phyloP scores from a whole-genome alignment of 2,113 vertebrate species.

The Calyptommatus sinebrachiatus region DNA sequence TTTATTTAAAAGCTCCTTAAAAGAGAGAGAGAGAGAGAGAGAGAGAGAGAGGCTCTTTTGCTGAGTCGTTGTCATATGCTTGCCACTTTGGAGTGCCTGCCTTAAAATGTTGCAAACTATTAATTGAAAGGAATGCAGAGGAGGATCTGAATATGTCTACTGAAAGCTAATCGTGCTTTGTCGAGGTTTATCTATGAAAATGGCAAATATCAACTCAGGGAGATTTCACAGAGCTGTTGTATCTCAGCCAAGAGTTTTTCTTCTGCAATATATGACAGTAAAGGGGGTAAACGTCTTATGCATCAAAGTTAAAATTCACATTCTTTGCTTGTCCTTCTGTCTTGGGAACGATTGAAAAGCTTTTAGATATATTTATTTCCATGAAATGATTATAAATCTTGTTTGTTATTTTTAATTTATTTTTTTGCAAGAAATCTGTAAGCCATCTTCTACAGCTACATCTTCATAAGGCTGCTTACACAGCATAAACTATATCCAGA shows the following conservation, averaged over 20 bases:
- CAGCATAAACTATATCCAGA: too few species aligned
- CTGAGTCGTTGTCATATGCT: neutral
- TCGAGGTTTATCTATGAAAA: constrained; percentile 55
- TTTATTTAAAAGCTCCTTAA: too few species aligned
- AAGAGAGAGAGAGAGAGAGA: too few species aligned
- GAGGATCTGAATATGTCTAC: constrained; percentile 20
- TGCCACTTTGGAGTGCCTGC: neutral
- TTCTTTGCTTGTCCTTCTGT: constrained; percentile 35
- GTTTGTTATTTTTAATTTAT: rapidly evolving
- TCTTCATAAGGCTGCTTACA: neutral
- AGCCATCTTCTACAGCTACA: neutral
- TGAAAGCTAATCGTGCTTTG: constrained; percentile 52
- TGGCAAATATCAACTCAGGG: constrained; percentile 48
- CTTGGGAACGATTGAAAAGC: constrained; percentile 23
- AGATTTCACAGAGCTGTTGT: constrained; percentile 54
- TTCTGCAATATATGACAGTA: neutral
- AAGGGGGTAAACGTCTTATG: constrained; percentile 51
- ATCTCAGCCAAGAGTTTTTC: constrained; percentile 52
- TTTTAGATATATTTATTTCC: constrained; percentile 34
- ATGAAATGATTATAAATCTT: constrained; percentile 19
- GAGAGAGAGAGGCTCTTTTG: too few species aligned
- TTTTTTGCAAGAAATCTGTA: neutral
- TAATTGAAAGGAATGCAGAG: constrained; percentile 6
- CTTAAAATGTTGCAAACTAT: neutral
- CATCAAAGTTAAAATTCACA: constrained; percentile 55